Conservation (phyloP, 2,888 invertebrate genomes). For the Amphipoea oculea region DNA sequence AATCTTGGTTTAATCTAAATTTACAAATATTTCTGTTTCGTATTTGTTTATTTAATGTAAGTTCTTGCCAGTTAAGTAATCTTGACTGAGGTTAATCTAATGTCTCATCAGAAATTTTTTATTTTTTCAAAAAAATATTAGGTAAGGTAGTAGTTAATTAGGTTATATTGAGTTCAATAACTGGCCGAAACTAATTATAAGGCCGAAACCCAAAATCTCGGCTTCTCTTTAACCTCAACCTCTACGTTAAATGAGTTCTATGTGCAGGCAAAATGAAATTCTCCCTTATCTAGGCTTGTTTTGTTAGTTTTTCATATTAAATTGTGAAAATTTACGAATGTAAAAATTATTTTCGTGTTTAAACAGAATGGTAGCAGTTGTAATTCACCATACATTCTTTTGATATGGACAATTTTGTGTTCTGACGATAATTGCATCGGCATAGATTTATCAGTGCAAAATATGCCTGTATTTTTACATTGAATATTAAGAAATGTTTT, state of each 20-base stretch:
- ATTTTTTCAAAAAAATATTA: background rate
- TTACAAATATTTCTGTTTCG: background rate
- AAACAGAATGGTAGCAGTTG: background rate
- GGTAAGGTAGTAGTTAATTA: background rate
- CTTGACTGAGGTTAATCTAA: background rate
- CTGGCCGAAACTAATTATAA: slow-evolving; percentile 29
- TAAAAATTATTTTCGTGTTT: slow-evolving; percentile 14
- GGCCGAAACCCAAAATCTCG: slow-evolving; percentile 20
- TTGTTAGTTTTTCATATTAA: slow-evolving; percentile 31
- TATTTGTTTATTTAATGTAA: background rate
- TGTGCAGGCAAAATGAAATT: slow-evolving; percentile 53
- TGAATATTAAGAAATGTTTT: background rate
- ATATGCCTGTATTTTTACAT: background rate
- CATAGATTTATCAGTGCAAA: background rate
- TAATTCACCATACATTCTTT: background rate
- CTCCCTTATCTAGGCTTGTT: slow-evolving; percentile 40
- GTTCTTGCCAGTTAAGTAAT: background rate
- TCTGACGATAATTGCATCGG: background rate
- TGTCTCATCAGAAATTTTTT: background rate
- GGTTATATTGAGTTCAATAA: background rate
- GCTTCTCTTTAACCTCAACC: background rate
- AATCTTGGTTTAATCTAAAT: slow-evolving; percentile 5
- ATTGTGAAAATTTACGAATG: background rate
- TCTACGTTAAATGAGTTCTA: slow-evolving; percentile 34
- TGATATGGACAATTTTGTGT: background rate